Percentiles rank a stretch among this genome's conserved stretches.
These are phyloP conservation scores for Dicycla oo DNA, from an alignment of 2,888 invertebrate species.

Conservation along the genomic window DNA sequence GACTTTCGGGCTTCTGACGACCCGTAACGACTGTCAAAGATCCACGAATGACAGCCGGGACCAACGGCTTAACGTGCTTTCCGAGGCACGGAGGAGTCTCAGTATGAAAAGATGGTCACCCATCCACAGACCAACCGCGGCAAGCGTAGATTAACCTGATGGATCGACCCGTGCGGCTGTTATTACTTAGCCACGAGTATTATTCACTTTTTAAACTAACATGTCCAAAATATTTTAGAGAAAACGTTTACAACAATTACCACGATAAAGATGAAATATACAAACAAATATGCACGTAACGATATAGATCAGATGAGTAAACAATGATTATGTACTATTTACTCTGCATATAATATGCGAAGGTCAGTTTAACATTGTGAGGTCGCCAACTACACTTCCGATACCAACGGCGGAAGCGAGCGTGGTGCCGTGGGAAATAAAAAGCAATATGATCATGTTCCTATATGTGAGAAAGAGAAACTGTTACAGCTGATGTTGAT, in stretches of 20 bases:
- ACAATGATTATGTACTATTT: constrained; percentile 50
- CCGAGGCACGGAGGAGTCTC: too few species aligned
- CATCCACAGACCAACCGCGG: too few species aligned
- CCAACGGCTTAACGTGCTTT: too few species aligned
- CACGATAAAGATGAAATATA: not conserved
- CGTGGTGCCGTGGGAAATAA: constrained; percentile 24
- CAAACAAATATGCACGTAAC: not conserved
- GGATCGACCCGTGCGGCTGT: too few species aligned
- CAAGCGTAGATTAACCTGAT: too few species aligned
- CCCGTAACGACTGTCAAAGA: too few species aligned
- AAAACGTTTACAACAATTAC: not conserved
- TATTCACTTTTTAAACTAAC: not conserved
- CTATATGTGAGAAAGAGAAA: constrained; percentile 7
- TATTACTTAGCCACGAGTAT: too few species aligned
- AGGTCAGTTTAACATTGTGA: constrained; percentile 57
- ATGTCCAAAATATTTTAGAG: constrained; percentile 2
- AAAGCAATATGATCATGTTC: constrained; percentile 32
- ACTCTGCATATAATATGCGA: constrained; percentile 27
- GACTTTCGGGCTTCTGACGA: too few species aligned
- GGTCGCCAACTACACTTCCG: constrained; percentile 71
- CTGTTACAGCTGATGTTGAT: not conserved
- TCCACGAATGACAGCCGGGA: too few species aligned
- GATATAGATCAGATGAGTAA: constrained; percentile 43
- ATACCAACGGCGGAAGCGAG: constrained; percentile 58
- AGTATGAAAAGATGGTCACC: too few species aligned